Evolutionary conservation across 2,113 vertebrate genomes (phyloP).

Genomic region (Camelus dromedarius): DNA sequence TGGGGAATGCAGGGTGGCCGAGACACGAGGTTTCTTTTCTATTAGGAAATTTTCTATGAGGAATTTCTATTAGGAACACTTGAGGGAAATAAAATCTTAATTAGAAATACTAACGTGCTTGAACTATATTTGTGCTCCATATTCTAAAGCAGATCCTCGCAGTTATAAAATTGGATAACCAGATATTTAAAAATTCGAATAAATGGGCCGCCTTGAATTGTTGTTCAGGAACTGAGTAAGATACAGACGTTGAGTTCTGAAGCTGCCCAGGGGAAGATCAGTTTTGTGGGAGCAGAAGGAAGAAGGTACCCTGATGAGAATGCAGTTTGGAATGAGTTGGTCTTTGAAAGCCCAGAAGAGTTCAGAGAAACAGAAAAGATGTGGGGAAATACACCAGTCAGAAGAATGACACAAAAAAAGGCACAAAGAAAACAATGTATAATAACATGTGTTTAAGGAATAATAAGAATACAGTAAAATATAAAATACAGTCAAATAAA

Average conservation of each 20-base stretch:
- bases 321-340: neutral
- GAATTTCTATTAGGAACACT: neutral
- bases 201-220: neutral
- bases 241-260: neutral
- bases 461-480: slow-evolving; percentile 3
- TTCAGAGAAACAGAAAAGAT: neutral
- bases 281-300: neutral
- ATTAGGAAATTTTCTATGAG: neutral
- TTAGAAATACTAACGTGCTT: slow-evolving; percentile 37
- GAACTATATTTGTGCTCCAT: neutral
- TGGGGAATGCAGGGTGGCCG: neutral
- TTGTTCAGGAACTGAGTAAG: neutral
- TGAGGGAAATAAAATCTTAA: slow-evolving; percentile 65
- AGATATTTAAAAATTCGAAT: neutral
- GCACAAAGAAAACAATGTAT: neutral
- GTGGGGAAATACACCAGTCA: neutral
- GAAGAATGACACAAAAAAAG: neutral
- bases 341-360: neutral
- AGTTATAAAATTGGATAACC: slow-evolving; percentile 11
- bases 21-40: neutral
- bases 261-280: neutral
- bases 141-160: neutral
- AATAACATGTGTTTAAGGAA: neutral
- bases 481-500: neutral
- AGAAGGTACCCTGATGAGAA: neutral